These are phyloP conservation scores for Callopanchax toddi DNA, from an alignment of 2,113 vertebrate species.

Conservation along the genomic window DNA sequence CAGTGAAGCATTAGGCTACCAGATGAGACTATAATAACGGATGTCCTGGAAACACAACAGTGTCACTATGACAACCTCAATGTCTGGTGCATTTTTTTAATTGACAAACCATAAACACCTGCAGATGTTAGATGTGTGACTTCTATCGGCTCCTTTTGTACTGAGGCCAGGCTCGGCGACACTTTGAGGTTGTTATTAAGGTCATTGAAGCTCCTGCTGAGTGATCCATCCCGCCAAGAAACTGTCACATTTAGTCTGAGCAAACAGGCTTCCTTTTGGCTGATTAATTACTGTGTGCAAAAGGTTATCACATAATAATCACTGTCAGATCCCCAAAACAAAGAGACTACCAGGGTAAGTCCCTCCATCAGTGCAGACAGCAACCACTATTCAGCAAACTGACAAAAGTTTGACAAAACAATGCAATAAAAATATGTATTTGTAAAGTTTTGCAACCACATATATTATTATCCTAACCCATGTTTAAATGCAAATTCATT, in stretches of 20 bases:
- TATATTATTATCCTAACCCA: too few species aligned
- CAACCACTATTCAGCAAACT: slow-evolving; percentile 59
- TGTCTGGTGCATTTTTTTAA: slow-evolving; percentile 27
- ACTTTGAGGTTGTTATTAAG: slow-evolving; percentile 47
- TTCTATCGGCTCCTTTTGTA: slow-evolving; percentile 41
- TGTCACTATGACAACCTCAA: slow-evolving; percentile 21
- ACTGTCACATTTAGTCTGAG: slow-evolving; percentile 51
- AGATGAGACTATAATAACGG: slow-evolving; percentile 11
- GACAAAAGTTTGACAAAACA: slow-evolving; percentile 5
- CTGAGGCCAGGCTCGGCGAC: slow-evolving; percentile 28
- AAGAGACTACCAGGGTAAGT: slow-evolving; percentile 40
- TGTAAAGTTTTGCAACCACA: neutral
- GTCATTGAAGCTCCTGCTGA: slow-evolving; percentile 23
- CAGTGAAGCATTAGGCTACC: slow-evolving; percentile 5
- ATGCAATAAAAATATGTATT: neutral
- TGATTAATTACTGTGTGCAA: slow-evolving; percentile 68
- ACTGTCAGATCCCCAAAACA: slow-evolving; percentile 41
- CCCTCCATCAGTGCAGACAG: slow-evolving; percentile 43
- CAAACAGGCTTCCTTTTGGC: slow-evolving; percentile 40
- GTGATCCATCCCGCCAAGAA: slow-evolving; percentile 41
- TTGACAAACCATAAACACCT: slow-evolving; percentile 32
- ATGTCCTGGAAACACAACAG: neutral
- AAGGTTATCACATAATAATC: slow-evolving; percentile 71
- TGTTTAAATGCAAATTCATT: too few species aligned
- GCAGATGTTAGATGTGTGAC: slow-evolving; percentile 8